A percentile compares a stretch with the other conserved stretches of the same genome.
Evolutionary conservation across 2,113 vertebrate genomes (phyloP).

Genomic region (Prietella phreatophila): DNA sequence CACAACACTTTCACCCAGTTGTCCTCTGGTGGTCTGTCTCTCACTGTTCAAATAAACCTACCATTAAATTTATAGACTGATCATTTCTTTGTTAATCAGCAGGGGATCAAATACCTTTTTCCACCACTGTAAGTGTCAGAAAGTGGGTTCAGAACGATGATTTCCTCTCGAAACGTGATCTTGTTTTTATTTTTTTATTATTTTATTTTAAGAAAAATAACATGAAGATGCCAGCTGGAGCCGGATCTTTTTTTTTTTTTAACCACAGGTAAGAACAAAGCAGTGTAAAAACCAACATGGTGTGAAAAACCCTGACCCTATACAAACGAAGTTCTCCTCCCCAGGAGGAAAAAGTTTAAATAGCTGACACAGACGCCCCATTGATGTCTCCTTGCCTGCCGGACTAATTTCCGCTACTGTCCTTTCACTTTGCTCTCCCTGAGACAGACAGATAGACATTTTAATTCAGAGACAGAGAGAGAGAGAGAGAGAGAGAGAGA

Average conservation of each 20-base stretch:
- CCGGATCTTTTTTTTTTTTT: background rate
- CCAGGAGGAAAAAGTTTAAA: slow-evolving; percentile 28
- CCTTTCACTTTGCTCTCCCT: slow-evolving; percentile 17
- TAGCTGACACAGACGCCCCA: slow-evolving; percentile 42
- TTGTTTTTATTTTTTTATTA: no score
- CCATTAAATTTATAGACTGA: no score
- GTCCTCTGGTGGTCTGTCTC: no score
- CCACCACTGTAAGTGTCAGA: no score
- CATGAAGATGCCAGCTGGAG: background rate
- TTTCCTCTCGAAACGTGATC: background rate
- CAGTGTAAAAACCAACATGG: slow-evolving; percentile 13
- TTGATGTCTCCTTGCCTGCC: slow-evolving; percentile 39
- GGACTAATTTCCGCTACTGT: slow-evolving; percentile 48
- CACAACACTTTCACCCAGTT: no score
- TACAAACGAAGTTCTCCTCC: slow-evolving; percentile 35
- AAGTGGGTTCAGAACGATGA: background rate
- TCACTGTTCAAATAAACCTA: no score
- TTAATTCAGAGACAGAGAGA: slow-evolving; percentile 2
- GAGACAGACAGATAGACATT: slow-evolving; percentile 33
- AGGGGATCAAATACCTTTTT: no score
- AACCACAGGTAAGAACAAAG: slow-evolving; percentile 20
- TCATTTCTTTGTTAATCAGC: no score
- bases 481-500: background rate
- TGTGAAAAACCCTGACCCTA: slow-evolving; percentile 35
- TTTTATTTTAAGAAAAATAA: background rate